Evolutionary conservation across 2,113 vertebrate species (phyloP).

Genomic region (Columbina picui): DNA sequence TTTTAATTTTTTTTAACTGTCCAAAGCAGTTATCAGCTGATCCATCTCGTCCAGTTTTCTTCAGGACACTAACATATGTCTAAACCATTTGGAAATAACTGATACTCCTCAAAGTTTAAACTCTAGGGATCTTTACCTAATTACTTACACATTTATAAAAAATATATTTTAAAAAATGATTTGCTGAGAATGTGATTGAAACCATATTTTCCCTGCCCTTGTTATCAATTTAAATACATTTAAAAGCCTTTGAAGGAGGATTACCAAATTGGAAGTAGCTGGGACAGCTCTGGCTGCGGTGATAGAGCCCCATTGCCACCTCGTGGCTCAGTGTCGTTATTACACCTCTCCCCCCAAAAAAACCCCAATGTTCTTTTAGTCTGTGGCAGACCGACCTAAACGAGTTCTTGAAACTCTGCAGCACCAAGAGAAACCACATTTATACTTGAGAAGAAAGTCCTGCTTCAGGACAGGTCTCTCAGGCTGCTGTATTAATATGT

Average conservation of each 20-base stretch:
- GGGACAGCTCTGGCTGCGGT: not conserved
- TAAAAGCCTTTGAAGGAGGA: constrained; percentile 14
- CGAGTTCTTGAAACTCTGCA: not conserved
- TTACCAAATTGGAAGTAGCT: not conserved
- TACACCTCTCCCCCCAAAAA: not conserved
- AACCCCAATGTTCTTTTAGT: too few relatives aligned
- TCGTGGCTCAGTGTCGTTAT: not conserved
- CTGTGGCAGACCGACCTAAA: not conserved
- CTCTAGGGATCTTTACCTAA: constrained; percentile 53
- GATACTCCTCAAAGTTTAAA: constrained; percentile 41
- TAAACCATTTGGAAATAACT: constrained; percentile 41
- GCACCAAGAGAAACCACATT: not conserved
- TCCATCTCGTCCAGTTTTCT: constrained; percentile 50
- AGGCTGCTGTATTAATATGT: not conserved
- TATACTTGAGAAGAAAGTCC: not conserved
- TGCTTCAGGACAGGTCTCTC: not conserved
- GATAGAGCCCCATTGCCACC: constrained; percentile 64
- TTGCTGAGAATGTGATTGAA: constrained; percentile 55
- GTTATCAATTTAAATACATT: constrained; percentile 46
- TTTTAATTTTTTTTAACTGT: not conserved
- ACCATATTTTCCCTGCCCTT: constrained; percentile 14
- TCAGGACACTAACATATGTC: constrained; percentile 39
- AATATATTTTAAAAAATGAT: not conserved
- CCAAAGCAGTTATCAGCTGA: constrained; percentile 35
- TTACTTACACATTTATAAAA: constrained; percentile 63